Conservation (phyloP, 1,140 invertebrate genomes). For the Bombus impatiens region DNA sequence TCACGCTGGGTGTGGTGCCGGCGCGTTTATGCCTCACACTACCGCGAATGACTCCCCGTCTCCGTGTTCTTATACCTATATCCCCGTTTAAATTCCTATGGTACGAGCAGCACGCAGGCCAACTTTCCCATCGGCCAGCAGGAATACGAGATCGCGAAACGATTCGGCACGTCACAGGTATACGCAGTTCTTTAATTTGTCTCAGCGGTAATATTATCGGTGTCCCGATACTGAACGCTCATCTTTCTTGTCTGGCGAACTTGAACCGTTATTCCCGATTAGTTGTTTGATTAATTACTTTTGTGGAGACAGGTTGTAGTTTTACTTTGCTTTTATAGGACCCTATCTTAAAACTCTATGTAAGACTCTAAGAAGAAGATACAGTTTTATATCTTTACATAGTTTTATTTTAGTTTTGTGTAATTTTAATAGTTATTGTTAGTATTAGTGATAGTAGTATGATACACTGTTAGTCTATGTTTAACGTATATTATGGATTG, state of each 20-base stretch:
- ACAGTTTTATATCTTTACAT: not conserved
- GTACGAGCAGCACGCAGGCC: slow-evolving; percentile 61
- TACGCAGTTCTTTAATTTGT: not conserved
- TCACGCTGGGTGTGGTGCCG: slow-evolving; percentile 67
- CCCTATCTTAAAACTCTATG: not conserved
- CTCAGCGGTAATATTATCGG: not conserved
- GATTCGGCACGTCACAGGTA: slow-evolving; percentile 18
- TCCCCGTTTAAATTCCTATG: slow-evolving; percentile 70
- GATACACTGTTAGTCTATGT: not conserved
- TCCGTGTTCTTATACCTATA: slow-evolving; percentile 71
- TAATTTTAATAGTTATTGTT: not conserved
- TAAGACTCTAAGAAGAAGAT: not conserved
- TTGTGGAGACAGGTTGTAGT: not conserved
- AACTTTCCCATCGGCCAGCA: slow-evolving; percentile 68
- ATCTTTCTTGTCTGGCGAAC: not conserved
- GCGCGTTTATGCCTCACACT: slow-evolving; percentile 70
- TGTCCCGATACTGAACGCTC: not conserved
- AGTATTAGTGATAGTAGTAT: not conserved
- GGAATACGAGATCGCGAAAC: slow-evolving; percentile 46
- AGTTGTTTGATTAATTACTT: not conserved
- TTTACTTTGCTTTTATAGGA: not conserved
- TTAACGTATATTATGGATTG: not conserved
- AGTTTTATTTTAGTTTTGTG: not conserved
- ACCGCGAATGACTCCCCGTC: slow-evolving; percentile 68
- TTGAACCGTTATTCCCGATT: not conserved